Conservation (phyloP, 2,888 invertebrate species). For the Hydroisotoma schaefferi region DNA sequence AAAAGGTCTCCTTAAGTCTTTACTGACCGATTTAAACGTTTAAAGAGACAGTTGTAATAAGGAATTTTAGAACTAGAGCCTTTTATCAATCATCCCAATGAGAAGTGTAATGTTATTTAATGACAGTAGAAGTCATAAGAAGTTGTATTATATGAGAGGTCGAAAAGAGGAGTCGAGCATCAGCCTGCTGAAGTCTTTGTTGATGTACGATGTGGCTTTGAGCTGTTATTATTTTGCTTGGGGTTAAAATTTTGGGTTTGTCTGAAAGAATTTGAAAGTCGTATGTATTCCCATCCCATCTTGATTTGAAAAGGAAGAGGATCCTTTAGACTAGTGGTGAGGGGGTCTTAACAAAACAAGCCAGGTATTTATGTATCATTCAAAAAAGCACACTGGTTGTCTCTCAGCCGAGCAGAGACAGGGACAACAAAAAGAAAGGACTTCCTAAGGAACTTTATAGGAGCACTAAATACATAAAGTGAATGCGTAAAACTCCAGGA, state of each 20-base stretch:
- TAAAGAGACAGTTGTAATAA: no score
- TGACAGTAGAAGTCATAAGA: slow-evolving; percentile 2
- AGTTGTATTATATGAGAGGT: no score
- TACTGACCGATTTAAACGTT: no score
- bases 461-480: slow-evolving; percentile 6
- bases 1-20: no score
- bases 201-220: slow-evolving; percentile 15
- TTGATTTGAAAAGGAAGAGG: slow-evolving; percentile 10
- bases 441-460: background rate
- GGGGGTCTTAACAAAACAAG: slow-evolving; percentile 20
- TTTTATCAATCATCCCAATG: no score
- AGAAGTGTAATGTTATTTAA: background rate
- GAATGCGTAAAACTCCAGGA: slow-evolving; percentile 11
- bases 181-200: slow-evolving; percentile 12
- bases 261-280: slow-evolving; percentile 14
- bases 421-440: background rate
- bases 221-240: slow-evolving; percentile 13
- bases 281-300: background rate
- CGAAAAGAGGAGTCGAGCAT: no score
- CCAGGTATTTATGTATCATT: slow-evolving; percentile 17
- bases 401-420: background rate
- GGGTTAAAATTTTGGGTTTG: slow-evolving; percentile 10
- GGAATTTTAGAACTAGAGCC: no score
- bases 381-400: slow-evolving; percentile 4
- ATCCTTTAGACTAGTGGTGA: slow-evolving; percentile 6